Base-by-base conservation (phyloP, 2,113 vertebrate species). In the Heterotis niloticus region DNA sequence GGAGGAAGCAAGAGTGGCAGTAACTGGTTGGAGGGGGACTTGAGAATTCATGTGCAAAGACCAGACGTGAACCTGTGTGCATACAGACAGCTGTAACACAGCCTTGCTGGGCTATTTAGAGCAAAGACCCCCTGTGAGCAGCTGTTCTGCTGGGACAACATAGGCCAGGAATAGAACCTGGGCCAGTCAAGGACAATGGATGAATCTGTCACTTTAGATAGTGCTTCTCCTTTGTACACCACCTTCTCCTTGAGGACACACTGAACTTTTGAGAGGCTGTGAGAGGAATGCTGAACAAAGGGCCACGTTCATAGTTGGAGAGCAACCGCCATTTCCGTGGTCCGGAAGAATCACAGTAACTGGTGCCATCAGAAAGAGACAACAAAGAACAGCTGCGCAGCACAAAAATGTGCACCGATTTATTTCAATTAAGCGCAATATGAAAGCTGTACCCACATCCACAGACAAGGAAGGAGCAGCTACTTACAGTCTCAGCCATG, bases 401-500 rank as follows among this genome's bases (percentile, higher is more conserved):
- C 4, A 18, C 23, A 66, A 65, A 51, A 56, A 13, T 28, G 26
- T 10, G 17, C 11, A 64, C 12, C 5, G 23, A 16, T 77, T 7
- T 18, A 10, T 51, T 23, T 54, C n/a, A n/a, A 12, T 0, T 14
- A 77, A 77, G 54, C 51, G 18, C 23, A 10, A 56, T 24, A 13
- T 18, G 10, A 20, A n/a, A 12, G 24, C 23, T 59, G 24, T 34
- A 51, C 59, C 18, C 10, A 16, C 59, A 16, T 20, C 56, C 10
- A 67, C 64, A 54, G 44, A 18, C 17, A 72, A 65, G 10, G 18
- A 65, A 23, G n/a, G 4, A 7, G 29, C 71, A 12, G 11, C 62
- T 83, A 92, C 94, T 93, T 83, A 99, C 98, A 12, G 96, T 98
- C 86, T 99, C 97, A 82, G 97, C 96, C 96, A 99, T 99, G 5